Conservation (phyloP, 2,113 vertebrate species). For the Rhegmatorhina hoffmannsi region DNA sequence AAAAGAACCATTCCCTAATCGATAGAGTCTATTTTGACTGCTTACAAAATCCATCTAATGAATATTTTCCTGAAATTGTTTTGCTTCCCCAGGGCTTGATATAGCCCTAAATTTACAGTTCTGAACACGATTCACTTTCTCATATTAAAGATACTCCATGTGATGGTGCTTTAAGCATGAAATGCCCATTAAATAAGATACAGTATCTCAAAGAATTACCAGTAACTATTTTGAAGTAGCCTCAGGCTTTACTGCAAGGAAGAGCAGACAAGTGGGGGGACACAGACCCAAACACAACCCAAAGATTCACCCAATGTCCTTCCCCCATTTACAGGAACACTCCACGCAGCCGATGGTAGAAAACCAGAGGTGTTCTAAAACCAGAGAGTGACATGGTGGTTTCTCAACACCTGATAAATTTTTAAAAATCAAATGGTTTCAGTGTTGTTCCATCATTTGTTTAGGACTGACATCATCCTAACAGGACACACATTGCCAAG, state of each 20-base stretch:
- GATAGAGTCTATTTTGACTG: not conserved
- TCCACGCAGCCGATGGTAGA: not conserved
- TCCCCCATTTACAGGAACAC: not conserved
- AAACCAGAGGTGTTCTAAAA: not conserved
- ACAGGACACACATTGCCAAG: not conserved
- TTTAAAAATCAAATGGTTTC: not conserved
- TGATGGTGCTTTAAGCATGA: not conserved
- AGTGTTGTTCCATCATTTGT: not conserved
- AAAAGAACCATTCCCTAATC: not conserved
- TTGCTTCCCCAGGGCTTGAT: not conserved
- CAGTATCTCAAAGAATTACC: not conserved
- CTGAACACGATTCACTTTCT: not conserved
- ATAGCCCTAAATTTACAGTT: not conserved
- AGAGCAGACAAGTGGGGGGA: not conserved
- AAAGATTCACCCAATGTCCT: not conserved
- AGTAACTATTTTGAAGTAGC: not conserved
- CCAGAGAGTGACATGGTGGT: not conserved
- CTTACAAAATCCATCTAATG: not conserved
- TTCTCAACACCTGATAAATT: not conserved
- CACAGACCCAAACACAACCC: not conserved
- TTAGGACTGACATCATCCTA: not conserved
- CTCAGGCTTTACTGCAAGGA: not conserved
- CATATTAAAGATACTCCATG: not conserved
- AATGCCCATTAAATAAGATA: not conserved
- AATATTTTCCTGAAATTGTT: not conserved